These are phyloP conservation scores for Cyprinodon brontotheroides DNA, from an alignment of 2,113 vertebrate genomes.

Conservation along the genomic window DNA sequence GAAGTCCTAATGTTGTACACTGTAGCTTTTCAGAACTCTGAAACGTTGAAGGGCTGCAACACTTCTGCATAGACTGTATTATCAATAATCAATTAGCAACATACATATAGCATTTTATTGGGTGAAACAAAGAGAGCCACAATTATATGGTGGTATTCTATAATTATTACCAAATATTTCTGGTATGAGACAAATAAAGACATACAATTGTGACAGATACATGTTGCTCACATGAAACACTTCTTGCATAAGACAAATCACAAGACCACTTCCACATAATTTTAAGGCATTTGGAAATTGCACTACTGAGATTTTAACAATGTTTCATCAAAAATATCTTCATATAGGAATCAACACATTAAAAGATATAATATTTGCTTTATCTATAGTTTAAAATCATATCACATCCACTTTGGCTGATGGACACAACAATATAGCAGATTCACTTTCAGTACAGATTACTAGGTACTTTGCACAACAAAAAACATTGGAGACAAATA, in stretches of 20 bases:
- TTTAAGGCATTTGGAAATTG: background rate
- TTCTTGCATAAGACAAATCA: background rate
- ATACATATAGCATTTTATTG: too few species aligned
- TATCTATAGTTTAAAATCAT: background rate
- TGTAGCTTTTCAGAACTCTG: too few species aligned
- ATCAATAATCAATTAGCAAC: too few species aligned
- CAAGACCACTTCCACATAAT: background rate
- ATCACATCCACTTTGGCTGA: conserved; percentile 47
- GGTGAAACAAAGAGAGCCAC: background rate
- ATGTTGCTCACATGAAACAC: background rate
- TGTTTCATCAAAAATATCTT: conserved; percentile 2
- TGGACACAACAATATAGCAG: conserved; percentile 17
- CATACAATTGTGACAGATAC: background rate
- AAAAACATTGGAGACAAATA: background rate
- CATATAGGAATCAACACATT: conserved; percentile 47
- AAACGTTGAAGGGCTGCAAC: too few species aligned
- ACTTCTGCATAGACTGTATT: too few species aligned
- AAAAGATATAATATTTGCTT: conserved; percentile 5
- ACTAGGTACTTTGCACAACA: background rate
- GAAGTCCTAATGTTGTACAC: background rate
- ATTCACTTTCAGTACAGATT: conserved; percentile 9
- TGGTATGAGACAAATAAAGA: background rate
- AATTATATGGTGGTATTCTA: background rate
- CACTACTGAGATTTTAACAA: background rate
- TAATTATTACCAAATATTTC: background rate